Evolutionary conservation across 2,888 invertebrate species (phyloP), one percentile per base, ranked within the genome.

Genomic region (Xestoiulus laeticollis): DNA sequence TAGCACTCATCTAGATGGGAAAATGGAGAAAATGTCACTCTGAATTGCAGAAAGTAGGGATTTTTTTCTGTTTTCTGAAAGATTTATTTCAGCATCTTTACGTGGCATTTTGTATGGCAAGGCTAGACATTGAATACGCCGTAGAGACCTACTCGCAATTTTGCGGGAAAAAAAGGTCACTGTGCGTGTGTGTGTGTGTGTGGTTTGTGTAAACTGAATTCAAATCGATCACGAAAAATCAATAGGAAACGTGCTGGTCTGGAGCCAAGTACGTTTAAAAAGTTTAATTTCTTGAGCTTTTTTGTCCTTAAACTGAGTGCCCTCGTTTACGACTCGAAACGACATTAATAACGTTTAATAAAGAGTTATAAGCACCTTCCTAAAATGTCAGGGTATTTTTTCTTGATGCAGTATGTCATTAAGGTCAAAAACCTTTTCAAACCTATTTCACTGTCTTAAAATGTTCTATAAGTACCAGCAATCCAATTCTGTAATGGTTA

Each of bases 211-310:
- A 78, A 78, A 78, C 30, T 78, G 78, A 26, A 78, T 78, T 78
- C 78, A 78, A 78, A 78, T 78, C 78, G 78, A 78, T 78, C 78
- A 78, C 30, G 30, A 16, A 78, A 78, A 78, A 78, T 78, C 78
- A 78, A 78, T 78, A 78, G 78, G 16, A 26, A 78, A 78, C 30
- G 10, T 78, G 14, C 78, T 78, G 78, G 78, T 78, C 78, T 78
- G 30, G 3, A 26, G 78, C 78, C 78, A 78, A 30, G 30, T 30
- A 1, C 78, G 30, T 78, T 78, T 78, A 78, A 78, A 78, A 78
- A 30, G 26, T 78, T 30, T 78, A 78, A 78, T 78, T 78, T 30
- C 30, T 16, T 78, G 30, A 30, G 12, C 0, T 30, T 78, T 30
- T 78, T 16, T 12, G 26, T 22, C 59, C 30, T 30, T 30, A 14